Percentiles rank a stretch among this genome's conserved stretches.
Conservation (phyloP, 2,797 vertebrate species). For the Erpetoichthys calabaricus region DNA sequence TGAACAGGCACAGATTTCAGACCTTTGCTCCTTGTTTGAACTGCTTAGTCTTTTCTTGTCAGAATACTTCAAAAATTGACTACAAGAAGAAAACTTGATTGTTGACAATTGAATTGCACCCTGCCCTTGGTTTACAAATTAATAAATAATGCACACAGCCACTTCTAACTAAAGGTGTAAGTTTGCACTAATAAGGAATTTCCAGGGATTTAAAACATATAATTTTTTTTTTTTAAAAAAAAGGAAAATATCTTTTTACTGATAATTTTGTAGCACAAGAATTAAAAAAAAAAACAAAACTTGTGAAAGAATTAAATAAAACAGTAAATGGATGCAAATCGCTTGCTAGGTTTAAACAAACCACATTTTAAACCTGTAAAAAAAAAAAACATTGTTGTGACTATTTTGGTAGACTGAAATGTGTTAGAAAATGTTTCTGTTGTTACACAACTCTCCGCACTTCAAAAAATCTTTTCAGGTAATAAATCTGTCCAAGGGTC, state of each 20-base stretch:
- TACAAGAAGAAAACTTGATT: too few relatives aligned
- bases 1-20: too few relatives aligned
- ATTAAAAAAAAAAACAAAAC: background rate
- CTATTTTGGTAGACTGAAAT: conserved; percentile 43
- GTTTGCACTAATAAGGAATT: too few relatives aligned
- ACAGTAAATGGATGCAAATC: conserved; percentile 17
- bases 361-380: conserved; percentile 32
- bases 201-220: too few relatives aligned
- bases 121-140: too few relatives aligned
- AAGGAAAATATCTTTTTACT: too few relatives aligned
- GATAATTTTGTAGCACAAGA: too few relatives aligned
- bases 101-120: too few relatives aligned
- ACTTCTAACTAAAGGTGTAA: background rate
- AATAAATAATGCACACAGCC: conserved; percentile 9
- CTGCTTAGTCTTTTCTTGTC: too few relatives aligned
- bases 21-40: too few relatives aligned
- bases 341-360: conserved; percentile 23
- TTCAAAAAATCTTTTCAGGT: conserved; percentile 99
- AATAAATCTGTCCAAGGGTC: conserved; percentile 99
- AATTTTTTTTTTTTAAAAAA: too few relatives aligned
- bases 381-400: conserved; percentile 37
- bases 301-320: conserved; percentile 8
- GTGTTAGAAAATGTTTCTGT: conserved; percentile 16
- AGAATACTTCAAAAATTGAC: too few relatives aligned
- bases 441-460: conserved; percentile 89